Conservation (phyloP, 1,140 invertebrate species). For the Cherax destructor region DNA sequence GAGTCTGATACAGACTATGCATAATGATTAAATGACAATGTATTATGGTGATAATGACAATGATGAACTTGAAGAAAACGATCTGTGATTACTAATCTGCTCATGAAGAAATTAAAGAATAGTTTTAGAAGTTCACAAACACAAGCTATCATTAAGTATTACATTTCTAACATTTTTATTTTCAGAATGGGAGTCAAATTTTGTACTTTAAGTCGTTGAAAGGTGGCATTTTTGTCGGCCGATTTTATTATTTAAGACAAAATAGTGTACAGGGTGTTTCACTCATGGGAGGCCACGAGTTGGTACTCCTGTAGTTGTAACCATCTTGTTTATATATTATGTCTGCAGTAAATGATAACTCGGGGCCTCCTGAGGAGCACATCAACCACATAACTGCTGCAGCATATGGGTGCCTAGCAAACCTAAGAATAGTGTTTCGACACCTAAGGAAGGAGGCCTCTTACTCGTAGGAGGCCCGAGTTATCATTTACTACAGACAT, state of each 20-base stretch:
- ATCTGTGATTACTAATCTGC: conserved; percentile 25
- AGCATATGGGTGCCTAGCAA: too few species aligned
- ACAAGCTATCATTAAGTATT: conserved; percentile 27
- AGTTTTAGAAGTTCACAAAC: conserved; percentile 3
- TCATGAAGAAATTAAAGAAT: neutral
- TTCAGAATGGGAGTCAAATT: conserved; percentile 1
- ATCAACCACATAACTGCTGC: too few species aligned
- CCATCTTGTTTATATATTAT: too few species aligned
- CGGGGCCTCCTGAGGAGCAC: too few species aligned
- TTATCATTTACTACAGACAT: too few species aligned
- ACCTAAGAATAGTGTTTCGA: too few species aligned
- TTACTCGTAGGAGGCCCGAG: too few species aligned
- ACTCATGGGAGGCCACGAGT: too few species aligned
- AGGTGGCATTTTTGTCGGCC: conserved; percentile 24
- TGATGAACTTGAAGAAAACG: neutral
- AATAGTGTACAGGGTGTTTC: neutral
- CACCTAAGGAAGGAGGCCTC: too few species aligned
- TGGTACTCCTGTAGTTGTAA: too few species aligned
- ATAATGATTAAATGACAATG: neutral
- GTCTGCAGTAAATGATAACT: too few species aligned
- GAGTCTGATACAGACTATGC: conserved; percentile 22
- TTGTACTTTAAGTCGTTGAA: conserved; percentile 49
- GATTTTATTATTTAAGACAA: neutral
- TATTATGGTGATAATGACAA: neutral
- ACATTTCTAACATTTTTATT: neutral